Conservation (phyloP, 2,113 vertebrate genomes). For the Burhinus oedicnemus region DNA sequence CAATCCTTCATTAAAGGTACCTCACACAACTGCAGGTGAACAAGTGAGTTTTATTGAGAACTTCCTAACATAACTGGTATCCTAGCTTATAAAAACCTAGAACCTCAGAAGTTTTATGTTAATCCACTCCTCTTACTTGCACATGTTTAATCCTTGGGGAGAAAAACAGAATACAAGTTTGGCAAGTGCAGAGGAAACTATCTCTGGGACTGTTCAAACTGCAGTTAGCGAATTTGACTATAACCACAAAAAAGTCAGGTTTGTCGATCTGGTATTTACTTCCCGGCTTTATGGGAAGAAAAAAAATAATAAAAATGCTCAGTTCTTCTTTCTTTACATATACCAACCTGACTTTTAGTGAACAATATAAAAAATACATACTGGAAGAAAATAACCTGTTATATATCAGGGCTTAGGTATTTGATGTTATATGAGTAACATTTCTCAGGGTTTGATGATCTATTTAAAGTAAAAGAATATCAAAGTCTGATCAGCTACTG, state of each 20-base stretch:
- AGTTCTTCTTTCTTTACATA: neutral
- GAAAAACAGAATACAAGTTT: neutral
- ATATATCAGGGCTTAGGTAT: neutral
- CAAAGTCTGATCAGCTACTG: neutral
- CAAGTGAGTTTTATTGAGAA: neutral
- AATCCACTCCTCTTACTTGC: too few relatives aligned
- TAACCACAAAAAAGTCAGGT: neutral
- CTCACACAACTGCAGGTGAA: neutral
- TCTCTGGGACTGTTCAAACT: neutral
- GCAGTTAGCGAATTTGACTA: neutral
- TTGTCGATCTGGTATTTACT: neutral
- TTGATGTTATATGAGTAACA: neutral
- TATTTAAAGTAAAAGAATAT: neutral
- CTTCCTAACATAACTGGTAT: neutral
- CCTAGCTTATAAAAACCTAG: neutral
- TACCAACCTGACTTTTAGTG: neutral
- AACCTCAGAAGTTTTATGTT: neutral
- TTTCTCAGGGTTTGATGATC: neutral
- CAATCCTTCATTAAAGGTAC: neutral
- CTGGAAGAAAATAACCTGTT: neutral
- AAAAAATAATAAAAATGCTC: neutral
- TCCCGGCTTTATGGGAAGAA: neutral
- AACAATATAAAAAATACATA: neutral
- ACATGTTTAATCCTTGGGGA: too few relatives aligned
- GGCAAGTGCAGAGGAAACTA: neutral